Percentiles rank a stretch among this genome's conserved stretches.
These are phyloP conservation scores for Peromyscus eremicus DNA, from an alignment of 2,797 vertebrate species.

Conservation along the genomic window DNA sequence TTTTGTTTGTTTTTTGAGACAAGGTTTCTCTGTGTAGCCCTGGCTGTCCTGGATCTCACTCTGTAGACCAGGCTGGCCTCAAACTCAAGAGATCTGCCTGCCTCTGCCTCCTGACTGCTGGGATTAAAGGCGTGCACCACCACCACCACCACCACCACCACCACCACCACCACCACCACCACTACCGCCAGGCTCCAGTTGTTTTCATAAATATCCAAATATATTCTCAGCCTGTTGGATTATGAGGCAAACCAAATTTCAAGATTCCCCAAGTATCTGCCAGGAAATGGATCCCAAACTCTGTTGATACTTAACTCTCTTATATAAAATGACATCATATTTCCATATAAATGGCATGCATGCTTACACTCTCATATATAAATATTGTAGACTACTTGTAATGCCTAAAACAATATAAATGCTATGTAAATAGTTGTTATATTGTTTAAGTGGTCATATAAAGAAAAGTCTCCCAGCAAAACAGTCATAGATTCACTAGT, in stretches of 20 bases:
- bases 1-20: not conserved
- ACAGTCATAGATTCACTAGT: not conserved
- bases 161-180: not conserved
- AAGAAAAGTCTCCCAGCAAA: not conserved
- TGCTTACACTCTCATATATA: not conserved
- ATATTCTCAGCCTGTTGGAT: not conserved
- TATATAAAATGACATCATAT: not conserved
- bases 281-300: not conserved
- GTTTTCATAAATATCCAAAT: slow-evolving; percentile 9
- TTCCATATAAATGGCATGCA: not conserved
- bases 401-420: not conserved
- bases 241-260: not conserved
- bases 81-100: not conserved
- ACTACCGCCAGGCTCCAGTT: not conserved
- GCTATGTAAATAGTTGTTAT: not conserved
- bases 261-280: not conserved
- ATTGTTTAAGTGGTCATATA: not conserved
- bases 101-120: not conserved
- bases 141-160: not conserved
- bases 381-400: not conserved
- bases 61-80: not conserved
- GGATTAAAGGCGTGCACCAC: not conserved
- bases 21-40: not conserved
- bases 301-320: not conserved
- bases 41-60: not conserved